Base-by-base conservation (phyloP, 2,113 vertebrate species). In the Neoarius graeffei region DNA sequence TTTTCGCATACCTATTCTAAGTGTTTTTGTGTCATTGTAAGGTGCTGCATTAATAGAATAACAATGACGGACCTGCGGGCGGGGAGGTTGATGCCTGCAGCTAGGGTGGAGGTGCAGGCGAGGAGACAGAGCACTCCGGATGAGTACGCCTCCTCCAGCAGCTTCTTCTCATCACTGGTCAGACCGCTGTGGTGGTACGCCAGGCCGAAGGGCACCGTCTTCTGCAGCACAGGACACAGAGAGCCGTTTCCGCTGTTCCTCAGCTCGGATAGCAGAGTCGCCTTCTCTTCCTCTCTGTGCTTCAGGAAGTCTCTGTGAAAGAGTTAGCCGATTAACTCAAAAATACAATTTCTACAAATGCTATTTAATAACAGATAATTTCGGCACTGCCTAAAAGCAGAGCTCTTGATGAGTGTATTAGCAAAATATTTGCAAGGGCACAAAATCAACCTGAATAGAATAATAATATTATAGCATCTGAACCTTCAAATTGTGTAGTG, bases 141-240 rank as follows among this genome's bases (percentile, higher is more conserved):
- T 64, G 96, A 95, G 93, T 99, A 99, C 5, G 97, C 97, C 87
- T 97, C 98, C 92, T 99, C 98, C 91, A 99, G 92, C 85, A 95
- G 95, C 87, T 94, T 97, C 89, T 97, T 95, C 92, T 99, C 98
- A 82, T 98, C 97, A 0, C 92, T 94, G 15, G 97, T 99, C 86
- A 99, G 96, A 0, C 98, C 98, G 1, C 98, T 94, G 54, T 99
- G 98, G 90, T 99, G 98, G 89, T 99, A 99, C 11, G 97, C 98
- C 89, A 99, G n/a, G 8, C 98, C 98, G 50, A 94, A 97, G 0
- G 96, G 97, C 62, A 99, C 88, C 0, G 96, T 99, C 85, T 87
- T 94, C 89, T 94, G 93, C 77, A 99, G 91, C 85, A 99, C 92
- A 0, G 98, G 96, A 88, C 98, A 99, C 90, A 99, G 0, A 0